phyloP scores from a whole-genome alignment of 2,888 invertebrate genomes.

The Trichogramma dendrolimi region DNA sequence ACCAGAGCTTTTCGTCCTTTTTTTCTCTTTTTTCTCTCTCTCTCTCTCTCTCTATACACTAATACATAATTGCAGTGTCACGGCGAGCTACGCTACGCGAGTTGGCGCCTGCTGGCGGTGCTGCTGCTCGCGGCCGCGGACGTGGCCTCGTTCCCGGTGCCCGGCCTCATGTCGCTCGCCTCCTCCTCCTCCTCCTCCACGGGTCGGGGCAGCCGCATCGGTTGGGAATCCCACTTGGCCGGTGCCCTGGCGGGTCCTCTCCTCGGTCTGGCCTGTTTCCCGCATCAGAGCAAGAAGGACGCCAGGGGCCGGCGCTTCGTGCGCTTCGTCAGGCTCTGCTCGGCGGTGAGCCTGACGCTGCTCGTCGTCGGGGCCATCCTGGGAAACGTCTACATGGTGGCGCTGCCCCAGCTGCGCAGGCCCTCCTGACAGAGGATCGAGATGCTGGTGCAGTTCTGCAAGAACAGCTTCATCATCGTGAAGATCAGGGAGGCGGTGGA shows the following conservation, averaged over 20 bases:
- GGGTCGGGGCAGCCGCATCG: conserved; percentile 53
- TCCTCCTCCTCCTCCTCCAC: neutral
- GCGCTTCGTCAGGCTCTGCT: conserved; percentile 46
- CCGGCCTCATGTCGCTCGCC: conserved; percentile 39
- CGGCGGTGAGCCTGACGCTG: conserved; percentile 46
- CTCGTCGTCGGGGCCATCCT: conserved; percentile 46
- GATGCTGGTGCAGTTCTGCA: conserved; percentile 47
- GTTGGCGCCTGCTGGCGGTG: conserved; percentile 55
- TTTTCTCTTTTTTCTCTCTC: neutral
- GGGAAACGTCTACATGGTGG: conserved; percentile 49
- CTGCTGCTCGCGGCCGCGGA: conserved; percentile 64
- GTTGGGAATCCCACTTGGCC: conserved; percentile 69
- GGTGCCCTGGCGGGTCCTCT: conserved; percentile 67
- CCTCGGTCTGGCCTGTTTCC: conserved; percentile 60
- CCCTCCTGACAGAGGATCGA: conserved; percentile 50
- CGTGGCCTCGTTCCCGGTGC: conserved; percentile 54
- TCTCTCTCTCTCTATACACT: neutral
- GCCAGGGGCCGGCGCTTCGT: conserved; percentile 47
- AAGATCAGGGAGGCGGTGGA: conserved; percentile 47
- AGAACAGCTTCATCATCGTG: conserved; percentile 47
- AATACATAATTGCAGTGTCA: conserved; percentile 43
- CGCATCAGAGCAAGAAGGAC: conserved; percentile 49
- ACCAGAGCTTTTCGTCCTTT: neutral
- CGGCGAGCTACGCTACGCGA: conserved; percentile 48
- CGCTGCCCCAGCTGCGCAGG: conserved; percentile 45